Percentiles rank a stretch among this genome's conserved stretches.
These are phyloP conservation scores for Semaprochilodus insignis DNA, from an alignment of 2,797 vertebrate species.

Conservation along the genomic window DNA sequence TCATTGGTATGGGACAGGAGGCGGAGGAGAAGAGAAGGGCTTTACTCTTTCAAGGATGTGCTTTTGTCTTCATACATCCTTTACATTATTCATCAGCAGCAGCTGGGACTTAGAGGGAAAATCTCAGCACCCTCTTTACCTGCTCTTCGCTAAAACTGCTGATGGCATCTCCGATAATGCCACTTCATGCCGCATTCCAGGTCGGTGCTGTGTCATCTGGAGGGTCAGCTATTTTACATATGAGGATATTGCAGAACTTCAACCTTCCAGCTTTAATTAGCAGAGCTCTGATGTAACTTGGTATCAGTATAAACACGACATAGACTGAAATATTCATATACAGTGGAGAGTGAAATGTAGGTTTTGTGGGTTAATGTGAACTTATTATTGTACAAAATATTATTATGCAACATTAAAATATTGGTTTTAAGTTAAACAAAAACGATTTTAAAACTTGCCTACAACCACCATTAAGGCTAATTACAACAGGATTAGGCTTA, in stretches of 20 bases:
- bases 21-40: slow-evolving; percentile 39
- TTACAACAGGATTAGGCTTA: too few relatives aligned
- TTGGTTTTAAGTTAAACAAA: too few relatives aligned
- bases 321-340: background rate
- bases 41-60: slow-evolving; percentile 49
- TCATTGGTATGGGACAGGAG: slow-evolving; percentile 46
- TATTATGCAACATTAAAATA: too few relatives aligned
- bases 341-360: too few relatives aligned
- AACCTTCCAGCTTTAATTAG: background rate
- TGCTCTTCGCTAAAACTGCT: slow-evolving; percentile 53
- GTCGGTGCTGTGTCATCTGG: slow-evolving; percentile 4
- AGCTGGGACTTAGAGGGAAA: slow-evolving; percentile 48
- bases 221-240: background rate
- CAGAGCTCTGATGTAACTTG: too few relatives aligned
- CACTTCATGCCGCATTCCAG: slow-evolving; percentile 12
- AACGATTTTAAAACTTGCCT: too few relatives aligned
- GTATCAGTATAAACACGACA: background rate
- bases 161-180: slow-evolving; percentile 33
- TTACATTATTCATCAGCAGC: slow-evolving; percentile 48
- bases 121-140: slow-evolving; percentile 40
- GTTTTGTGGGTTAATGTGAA: too few relatives aligned
- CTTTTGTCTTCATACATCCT: slow-evolving; percentile 44
- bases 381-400: too few relatives aligned
- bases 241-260: background rate
- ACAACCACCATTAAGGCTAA: too few relatives aligned